Percentiles rank a stretch among this genome's conserved stretches.
phyloP scores from a whole-genome alignment of 2,797 vertebrate genomes.

The Pelobates cultripes region DNA sequence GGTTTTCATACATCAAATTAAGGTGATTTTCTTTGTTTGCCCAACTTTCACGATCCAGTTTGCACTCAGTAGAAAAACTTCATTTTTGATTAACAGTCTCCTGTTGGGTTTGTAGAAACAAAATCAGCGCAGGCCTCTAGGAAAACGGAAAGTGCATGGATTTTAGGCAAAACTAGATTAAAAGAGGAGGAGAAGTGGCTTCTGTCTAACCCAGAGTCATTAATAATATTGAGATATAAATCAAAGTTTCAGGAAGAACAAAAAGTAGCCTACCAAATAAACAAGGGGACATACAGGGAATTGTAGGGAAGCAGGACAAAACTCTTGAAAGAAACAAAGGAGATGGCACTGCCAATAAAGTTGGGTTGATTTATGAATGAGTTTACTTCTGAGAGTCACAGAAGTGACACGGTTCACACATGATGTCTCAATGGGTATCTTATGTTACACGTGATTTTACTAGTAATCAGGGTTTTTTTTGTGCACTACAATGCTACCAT shows the following conservation, averaged over 20 bases:
- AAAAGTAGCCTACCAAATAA: conserved; percentile 76
- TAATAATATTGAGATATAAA: conserved; percentile 80
- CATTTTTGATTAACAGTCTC: conserved; percentile 77
- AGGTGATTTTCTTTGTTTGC: conserved; percentile 76
- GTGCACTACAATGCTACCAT: not conserved
- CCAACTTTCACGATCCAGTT: conserved; percentile 74
- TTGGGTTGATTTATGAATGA: conserved; percentile 73
- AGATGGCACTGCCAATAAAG: conserved; percentile 70
- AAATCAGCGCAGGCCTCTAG: conserved; percentile 73
- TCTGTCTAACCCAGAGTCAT: conserved; percentile 75
- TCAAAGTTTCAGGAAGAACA: conserved; percentile 80
- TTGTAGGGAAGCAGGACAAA: conserved; percentile 75
- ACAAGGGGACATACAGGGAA: conserved; percentile 76
- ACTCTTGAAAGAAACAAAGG: conserved; percentile 75
- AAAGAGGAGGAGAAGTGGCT: conserved; percentile 78
- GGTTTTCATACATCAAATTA: conserved; percentile 71
- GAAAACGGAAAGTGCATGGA: conserved; percentile 74
- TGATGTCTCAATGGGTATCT: conserved; percentile 31
- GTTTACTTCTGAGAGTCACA: conserved; percentile 49
- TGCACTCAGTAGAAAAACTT: conserved; percentile 69
- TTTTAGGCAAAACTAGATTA: conserved; percentile 80
- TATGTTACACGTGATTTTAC: conserved; percentile 32
- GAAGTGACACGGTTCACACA: conserved; percentile 52
- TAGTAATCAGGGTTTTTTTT: conserved; percentile 23
- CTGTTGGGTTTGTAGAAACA: conserved; percentile 70